Evolutionary conservation across 2,797 vertebrate species (phyloP).

Genomic region (Rhinogobio ventralis): DNA sequence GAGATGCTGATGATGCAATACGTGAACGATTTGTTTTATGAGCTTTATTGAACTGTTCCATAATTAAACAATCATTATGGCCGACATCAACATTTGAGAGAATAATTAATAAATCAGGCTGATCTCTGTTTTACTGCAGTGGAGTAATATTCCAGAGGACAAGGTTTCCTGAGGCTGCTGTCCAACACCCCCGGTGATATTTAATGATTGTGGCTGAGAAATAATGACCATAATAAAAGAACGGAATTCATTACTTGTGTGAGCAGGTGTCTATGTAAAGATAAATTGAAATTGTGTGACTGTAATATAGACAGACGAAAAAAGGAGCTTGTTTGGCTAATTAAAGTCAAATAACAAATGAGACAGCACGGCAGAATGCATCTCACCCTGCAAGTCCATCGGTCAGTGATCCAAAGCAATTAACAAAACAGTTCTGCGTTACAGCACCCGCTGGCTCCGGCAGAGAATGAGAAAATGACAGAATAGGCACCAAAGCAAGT

Average conservation of each 20-base stretch:
- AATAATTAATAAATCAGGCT: slow-evolving; percentile 3
- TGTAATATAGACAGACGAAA: slow-evolving; percentile 76
- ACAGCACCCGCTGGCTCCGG: slow-evolving; percentile 19
- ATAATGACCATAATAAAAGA: slow-evolving; percentile 70
- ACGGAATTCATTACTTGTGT: slow-evolving; percentile 66
- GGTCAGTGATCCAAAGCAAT: slow-evolving; percentile 62
- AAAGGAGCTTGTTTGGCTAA: slow-evolving; percentile 72
- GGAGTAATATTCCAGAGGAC: neutral
- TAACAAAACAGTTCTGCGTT: slow-evolving; percentile 48
- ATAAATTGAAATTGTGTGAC: slow-evolving; percentile 75
- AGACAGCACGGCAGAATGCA: slow-evolving; percentile 64
- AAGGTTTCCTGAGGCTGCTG: neutral
- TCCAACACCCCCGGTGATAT: slow-evolving; percentile 37
- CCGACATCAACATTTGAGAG: neutral
- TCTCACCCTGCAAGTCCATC: slow-evolving; percentile 70
- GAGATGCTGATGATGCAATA: neutral
- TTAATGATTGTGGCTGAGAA: slow-evolving; percentile 50
- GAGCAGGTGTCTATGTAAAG: slow-evolving; percentile 73
- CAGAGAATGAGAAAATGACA: slow-evolving; percentile 31
- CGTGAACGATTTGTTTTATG: neutral
- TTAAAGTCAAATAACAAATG: slow-evolving; percentile 71
- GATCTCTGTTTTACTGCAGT: neutral
- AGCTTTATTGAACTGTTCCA: neutral
- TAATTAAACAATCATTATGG: neutral
- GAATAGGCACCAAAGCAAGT: slow-evolving; percentile 43